These are phyloP conservation scores for Lagocephalus sceleratus DNA, from an alignment of 2,797 vertebrate species.

Conservation along the genomic window DNA sequence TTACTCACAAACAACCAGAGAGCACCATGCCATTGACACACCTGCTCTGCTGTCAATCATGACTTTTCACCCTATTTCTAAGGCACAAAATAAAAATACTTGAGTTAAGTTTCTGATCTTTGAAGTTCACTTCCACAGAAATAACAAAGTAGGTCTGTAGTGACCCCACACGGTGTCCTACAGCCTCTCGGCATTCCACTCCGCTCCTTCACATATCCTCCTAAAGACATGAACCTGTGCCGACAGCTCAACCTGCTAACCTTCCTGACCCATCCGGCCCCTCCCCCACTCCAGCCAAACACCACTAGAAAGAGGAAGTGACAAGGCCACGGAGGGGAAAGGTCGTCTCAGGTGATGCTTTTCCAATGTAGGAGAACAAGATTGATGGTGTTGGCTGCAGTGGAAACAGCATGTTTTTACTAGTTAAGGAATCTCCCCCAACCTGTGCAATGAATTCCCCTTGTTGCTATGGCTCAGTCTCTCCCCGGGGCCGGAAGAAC, in stretches of 20 bases:
- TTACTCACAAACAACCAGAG: too few species aligned
- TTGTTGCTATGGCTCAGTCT: conserved; percentile 8
- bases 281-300: conserved; percentile 18
- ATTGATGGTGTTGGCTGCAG: conserved; percentile 43
- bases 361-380: conserved; percentile 45
- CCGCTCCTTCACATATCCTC: conserved; percentile 23
- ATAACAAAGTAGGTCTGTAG: not conserved
- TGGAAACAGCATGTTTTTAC: conserved; percentile 41
- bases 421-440: conserved; percentile 39
- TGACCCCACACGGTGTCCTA: conserved; percentile 30
- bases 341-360: conserved; percentile 44
- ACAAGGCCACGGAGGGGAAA: conserved; percentile 35
- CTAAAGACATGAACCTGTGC: conserved; percentile 43
- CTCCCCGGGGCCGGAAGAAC: not conserved
- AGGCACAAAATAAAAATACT: too few species aligned
- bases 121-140: not conserved
- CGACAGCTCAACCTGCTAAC: conserved; percentile 58
- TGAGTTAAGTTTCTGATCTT: not conserved
- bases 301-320: conserved; percentile 48
- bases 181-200: conserved; percentile 12
- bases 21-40: too few species aligned
- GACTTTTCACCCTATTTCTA: too few species aligned
- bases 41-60: too few species aligned
- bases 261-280: conserved; percentile 26
- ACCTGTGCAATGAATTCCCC: conserved; percentile 18